Evolutionary conservation across 64 coral and sea anemone genomes (phyloP).

Genomic region (Hydrozoanthus tunicans): DNA sequence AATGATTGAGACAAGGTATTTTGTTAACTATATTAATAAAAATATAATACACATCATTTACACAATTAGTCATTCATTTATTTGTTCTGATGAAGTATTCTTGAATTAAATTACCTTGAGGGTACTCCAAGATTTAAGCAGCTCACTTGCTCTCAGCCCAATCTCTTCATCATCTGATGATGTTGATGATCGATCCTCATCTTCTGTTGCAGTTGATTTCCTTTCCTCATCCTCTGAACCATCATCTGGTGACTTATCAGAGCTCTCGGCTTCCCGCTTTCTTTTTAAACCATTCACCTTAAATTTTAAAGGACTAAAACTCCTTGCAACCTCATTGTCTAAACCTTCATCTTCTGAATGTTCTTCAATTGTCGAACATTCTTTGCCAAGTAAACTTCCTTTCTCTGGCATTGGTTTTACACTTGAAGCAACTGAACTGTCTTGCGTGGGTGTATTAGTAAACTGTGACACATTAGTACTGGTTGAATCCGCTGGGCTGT

Average conservation of each 20-base stretch:
- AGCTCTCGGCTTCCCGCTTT: conserved; percentile 57
- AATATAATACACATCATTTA: no score
- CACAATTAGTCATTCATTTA: no score
- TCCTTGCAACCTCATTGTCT: conserved; percentile 55
- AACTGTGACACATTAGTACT: conserved; percentile 55
- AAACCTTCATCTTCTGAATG: conserved; percentile 64
- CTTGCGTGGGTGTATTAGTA: conserved; percentile 24
- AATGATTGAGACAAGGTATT: no score
- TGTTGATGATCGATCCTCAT: conserved; percentile 73
- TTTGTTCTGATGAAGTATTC: no score
- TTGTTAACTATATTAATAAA: no score
- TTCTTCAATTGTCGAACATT: conserved; percentile 44
- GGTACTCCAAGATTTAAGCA: conserved; percentile 88
- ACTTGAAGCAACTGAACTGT: conserved; percentile 36
- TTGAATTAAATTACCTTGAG: conserved; percentile 67
- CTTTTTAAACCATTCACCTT: conserved; percentile 25
- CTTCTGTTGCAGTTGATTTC: conserved; percentile 68
- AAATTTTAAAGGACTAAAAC: conserved; percentile 59
- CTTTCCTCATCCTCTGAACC: conserved; percentile 85
- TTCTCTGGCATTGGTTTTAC: conserved; percentile 15
- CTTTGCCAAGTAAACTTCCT: conserved; percentile 46
- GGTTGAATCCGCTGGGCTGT: conserved; percentile 68
- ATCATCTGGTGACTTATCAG: conserved; percentile 86
- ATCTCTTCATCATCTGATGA: conserved; percentile 71
- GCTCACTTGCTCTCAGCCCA: conserved; percentile 65